phyloP scores from a whole-genome alignment of 2,888 invertebrate species.

The Stictocephala bisonia region DNA sequence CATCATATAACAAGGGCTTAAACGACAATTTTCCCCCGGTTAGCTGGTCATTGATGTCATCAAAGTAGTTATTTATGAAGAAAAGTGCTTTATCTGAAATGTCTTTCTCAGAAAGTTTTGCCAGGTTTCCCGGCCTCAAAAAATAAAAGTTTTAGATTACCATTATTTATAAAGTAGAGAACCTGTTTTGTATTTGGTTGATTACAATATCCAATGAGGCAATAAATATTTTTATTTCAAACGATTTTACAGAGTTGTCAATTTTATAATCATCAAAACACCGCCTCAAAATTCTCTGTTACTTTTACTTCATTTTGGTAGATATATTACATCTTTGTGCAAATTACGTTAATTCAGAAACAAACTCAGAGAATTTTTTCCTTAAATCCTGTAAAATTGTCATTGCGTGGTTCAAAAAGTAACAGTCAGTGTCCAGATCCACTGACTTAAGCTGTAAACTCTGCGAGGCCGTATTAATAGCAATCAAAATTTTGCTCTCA shows the following conservation, averaged over 20 bases:
- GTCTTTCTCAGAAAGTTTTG: not conserved
- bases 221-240: slow-evolving; percentile 7
- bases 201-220: slow-evolving; percentile 23
- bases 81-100: not conserved
- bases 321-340: slow-evolving; percentile 25
- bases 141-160: slow-evolving; percentile 10
- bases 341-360: slow-evolving; percentile 21
- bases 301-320: slow-evolving; percentile 9
- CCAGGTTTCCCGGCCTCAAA: slow-evolving; percentile 25
- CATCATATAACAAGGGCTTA: slow-evolving; percentile 6
- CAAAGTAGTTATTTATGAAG: no score
- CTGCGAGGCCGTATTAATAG: slow-evolving; percentile 23
- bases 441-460: slow-evolving; percentile 31
- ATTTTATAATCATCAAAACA: slow-evolving; percentile 23
- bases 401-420: slow-evolving; percentile 16
- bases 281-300: slow-evolving; percentile 17
- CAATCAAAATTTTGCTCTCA: slow-evolving; percentile 18
- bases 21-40: slow-evolving; percentile 23
- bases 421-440: slow-evolving; percentile 23
- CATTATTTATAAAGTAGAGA: slow-evolving; percentile 20
- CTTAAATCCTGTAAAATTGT: slow-evolving; percentile 6
- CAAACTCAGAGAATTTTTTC: slow-evolving; percentile 21
- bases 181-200: slow-evolving; percentile 13
- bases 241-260: slow-evolving; percentile 23
- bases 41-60: slow-evolving; percentile 31